Evolutionary conservation across 2,113 vertebrate species (phyloP).

Genomic region (Carettochelys insculpta): DNA sequence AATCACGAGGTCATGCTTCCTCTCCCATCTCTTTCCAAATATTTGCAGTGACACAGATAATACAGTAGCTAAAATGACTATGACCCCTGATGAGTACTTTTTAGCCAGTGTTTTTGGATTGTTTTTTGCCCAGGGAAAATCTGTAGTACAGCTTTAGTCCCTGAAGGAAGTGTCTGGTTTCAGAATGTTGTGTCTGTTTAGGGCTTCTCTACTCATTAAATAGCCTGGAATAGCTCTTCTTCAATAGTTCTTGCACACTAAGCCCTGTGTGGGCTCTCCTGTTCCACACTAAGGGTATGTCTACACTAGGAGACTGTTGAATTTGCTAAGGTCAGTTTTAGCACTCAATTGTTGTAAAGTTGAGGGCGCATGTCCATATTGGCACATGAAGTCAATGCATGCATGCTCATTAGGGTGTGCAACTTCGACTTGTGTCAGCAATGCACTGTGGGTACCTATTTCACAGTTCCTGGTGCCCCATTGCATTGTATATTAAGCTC

Average conservation of each 20-base stretch:
- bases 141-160: neutral
- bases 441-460: too few relatives aligned
- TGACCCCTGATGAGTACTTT: neutral
- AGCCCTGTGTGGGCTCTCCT: neutral
- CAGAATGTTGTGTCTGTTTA: neutral
- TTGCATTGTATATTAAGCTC: too few relatives aligned
- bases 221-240: neutral
- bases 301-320: too few relatives aligned
- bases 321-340: too few relatives aligned
- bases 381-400: too few relatives aligned
- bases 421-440: too few relatives aligned
- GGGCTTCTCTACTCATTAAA: neutral
- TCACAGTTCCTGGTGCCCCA: too few relatives aligned
- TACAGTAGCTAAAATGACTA: neutral
- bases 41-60: neutral
- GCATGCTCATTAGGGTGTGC: too few relatives aligned
- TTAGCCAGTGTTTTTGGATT: neutral
- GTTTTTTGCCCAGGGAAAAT: neutral
- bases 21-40: neutral
- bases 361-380: too few relatives aligned
- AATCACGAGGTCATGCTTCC: neutral
- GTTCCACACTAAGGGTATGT: neutral
- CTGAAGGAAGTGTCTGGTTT: neutral
- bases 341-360: too few relatives aligned
- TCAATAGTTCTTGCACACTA: neutral